phyloP scores from a whole-genome alignment of 2,888 invertebrate species.

The Schizaphis graminum region DNA sequence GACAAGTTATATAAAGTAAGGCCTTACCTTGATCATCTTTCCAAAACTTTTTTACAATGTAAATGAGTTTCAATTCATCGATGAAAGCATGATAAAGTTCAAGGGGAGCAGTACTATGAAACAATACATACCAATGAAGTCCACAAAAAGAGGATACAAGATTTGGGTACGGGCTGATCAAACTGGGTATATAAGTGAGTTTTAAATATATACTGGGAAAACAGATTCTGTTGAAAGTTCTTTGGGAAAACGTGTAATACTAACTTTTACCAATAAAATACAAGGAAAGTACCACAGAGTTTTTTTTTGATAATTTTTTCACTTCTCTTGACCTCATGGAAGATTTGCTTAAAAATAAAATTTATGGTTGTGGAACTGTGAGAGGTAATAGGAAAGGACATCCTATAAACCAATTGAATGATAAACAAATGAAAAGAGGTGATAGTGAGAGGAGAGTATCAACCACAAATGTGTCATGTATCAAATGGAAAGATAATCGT shows the following conservation, averaged over 20 bases:
- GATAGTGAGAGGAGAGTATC: conserved; percentile 1
- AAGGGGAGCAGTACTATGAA: not conserved
- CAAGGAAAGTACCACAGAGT: not conserved
- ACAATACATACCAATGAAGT: not conserved
- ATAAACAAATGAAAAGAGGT: not conserved
- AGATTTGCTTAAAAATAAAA: not conserved
- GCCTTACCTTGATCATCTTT: not conserved
- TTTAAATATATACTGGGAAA: conserved; percentile 63
- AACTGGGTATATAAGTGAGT: conserved; percentile 28
- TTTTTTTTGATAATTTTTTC: not conserved
- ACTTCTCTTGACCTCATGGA: not conserved
- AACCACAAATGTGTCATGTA: not conserved
- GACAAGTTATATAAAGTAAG: not conserved
- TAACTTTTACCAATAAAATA: not conserved
- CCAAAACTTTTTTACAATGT: not conserved
- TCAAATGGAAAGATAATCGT: not conserved
- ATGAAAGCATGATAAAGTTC: conserved; percentile 23
- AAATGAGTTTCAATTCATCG: not conserved
- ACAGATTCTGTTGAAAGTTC: conserved; percentile 66
- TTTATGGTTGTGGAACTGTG: not conserved
- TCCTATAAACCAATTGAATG: not conserved
- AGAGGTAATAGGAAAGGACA: not conserved
- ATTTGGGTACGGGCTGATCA: conserved; percentile 62
- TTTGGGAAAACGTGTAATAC: conserved; percentile 66
- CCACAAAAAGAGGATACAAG: conserved; percentile 59